Percentiles rank a stretch among this genome's conserved stretches.
These are phyloP conservation scores for Oreochromis aureus DNA, from an alignment of 2,113 vertebrate species.

Conservation along the genomic window DNA sequence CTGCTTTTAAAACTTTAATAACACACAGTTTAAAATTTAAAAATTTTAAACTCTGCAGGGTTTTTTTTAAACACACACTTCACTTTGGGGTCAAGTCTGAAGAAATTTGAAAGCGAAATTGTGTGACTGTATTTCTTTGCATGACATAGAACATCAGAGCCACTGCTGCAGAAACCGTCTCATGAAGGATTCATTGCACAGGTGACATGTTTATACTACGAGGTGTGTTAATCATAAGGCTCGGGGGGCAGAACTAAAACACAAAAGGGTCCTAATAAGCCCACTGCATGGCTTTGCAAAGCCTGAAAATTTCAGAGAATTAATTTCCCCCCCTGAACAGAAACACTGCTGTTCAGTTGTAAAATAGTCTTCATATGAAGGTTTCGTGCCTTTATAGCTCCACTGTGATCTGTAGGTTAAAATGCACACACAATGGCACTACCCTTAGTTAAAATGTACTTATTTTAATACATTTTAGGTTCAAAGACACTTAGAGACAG, in stretches of 20 bases:
- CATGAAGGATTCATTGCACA: not conserved
- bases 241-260: not conserved
- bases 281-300: not conserved
- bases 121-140: not conserved
- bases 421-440: not conserved
- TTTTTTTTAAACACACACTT: not conserved
- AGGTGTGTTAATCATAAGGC: not conserved
- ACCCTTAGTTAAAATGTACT: not conserved
- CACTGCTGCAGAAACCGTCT: not conserved
- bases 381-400: not conserved
- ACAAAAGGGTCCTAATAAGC: not conserved
- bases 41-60: not conserved
- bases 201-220: not conserved
- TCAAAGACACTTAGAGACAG: not conserved
- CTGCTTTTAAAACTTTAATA: not conserved
- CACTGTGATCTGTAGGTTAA: not conserved
- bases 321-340: not conserved
- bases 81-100: not conserved
- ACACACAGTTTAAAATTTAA: not conserved
- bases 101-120: not conserved
- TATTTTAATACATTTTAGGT: not conserved
- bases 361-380: not conserved
- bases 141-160: not conserved
- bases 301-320: not conserved
- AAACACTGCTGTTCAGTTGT: not conserved